Conservation (phyloP, 2,888 invertebrate species). For the Hypomecis punctinalis region DNA sequence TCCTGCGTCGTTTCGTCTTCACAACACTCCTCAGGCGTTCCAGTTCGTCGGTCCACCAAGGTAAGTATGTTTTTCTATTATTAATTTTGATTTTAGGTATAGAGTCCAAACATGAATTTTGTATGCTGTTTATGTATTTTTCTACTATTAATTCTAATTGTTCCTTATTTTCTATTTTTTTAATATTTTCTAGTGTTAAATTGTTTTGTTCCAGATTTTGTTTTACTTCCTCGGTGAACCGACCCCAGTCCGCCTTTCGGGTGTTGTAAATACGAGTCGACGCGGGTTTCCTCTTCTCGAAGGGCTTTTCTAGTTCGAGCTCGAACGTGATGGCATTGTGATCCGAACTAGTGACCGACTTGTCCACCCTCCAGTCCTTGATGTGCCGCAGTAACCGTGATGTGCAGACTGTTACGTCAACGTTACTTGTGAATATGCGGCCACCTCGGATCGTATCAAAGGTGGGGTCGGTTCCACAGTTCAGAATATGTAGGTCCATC, state of each 20-base stretch:
- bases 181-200: background rate
- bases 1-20: background rate
- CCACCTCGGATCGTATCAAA: too few relatives aligned
- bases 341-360: background rate
- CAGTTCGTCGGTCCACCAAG: too few relatives aligned
- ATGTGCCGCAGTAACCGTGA: background rate
- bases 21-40: background rate
- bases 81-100: background rate
- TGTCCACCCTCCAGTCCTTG: slow-evolving; percentile 1
- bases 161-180: background rate
- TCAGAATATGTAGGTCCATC: slow-evolving; percentile 2
- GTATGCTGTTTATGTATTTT: background rate
- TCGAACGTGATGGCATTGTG: too few relatives aligned
- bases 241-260: background rate
- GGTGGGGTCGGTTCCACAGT: background rate
- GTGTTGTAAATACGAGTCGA: background rate
- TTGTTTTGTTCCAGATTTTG: background rate
- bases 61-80: background rate
- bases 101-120: background rate
- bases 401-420: background rate
- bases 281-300: background rate
- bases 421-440: too few relatives aligned
- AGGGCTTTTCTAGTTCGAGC: background rate
- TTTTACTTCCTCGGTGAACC: background rate
- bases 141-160: background rate